Evolutionary conservation across 1,140 invertebrate species (phyloP).

Genomic region (Bombyx mandarina): DNA sequence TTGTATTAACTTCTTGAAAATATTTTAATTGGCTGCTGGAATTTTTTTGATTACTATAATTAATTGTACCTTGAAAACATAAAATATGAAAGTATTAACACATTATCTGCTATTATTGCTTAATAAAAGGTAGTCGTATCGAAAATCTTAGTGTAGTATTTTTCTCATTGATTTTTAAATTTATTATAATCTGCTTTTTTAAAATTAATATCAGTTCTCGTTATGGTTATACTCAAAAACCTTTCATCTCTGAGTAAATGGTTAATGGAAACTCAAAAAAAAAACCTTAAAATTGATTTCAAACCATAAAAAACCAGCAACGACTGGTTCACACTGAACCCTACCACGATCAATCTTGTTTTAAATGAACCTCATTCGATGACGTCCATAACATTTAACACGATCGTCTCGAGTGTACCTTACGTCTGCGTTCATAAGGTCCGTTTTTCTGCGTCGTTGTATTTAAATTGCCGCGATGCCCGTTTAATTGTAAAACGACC

Average conservation of each 20-base stretch:
- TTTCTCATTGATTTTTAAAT: too few relatives aligned
- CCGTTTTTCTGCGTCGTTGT: conserved; percentile 4
- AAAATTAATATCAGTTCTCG: too few relatives aligned
- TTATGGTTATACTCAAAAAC: background rate
- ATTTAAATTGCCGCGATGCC: conserved; percentile 5
- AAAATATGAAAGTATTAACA: too few relatives aligned
- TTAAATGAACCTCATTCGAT: conserved; percentile 15
- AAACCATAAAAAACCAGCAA: conserved; percentile 17
- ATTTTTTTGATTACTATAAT: too few relatives aligned
- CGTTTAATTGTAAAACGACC: conserved; percentile 20
- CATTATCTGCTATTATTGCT: too few relatives aligned
- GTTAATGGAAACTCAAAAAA: background rate
- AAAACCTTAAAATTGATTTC: background rate
- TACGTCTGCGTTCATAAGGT: conserved; percentile 19
- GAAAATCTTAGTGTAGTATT: too few relatives aligned
- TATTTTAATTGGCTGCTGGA: too few relatives aligned
- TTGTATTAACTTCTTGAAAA: too few relatives aligned
- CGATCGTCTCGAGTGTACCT: conserved; percentile 9
- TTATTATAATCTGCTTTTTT: too few relatives aligned
- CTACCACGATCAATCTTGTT: conserved; percentile 38
- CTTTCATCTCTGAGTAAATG: background rate
- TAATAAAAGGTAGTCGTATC: too few relatives aligned
- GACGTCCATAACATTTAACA: conserved; percentile 4
- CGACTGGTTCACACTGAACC: conserved; percentile 32
- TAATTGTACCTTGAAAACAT: too few relatives aligned